Conservation (phyloP, 2,888 invertebrate genomes). For the Emmelina monodactyla region DNA sequence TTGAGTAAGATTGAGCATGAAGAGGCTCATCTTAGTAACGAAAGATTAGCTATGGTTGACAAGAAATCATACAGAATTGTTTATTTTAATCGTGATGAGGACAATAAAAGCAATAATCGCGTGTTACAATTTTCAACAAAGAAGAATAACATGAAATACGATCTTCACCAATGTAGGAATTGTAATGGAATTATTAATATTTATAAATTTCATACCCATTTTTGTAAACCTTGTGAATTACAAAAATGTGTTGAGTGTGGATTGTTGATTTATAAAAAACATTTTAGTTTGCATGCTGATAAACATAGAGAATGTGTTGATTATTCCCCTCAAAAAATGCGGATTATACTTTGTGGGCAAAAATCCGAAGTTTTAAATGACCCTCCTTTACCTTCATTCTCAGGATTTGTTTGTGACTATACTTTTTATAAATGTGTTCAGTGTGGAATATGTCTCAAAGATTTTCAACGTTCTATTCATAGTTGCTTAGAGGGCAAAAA, state of each 20-base stretch:
- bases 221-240: constrained; percentile 24
- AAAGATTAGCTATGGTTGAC: constrained; percentile 14
- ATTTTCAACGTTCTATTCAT: constrained; percentile 12
- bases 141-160: constrained; percentile 22
- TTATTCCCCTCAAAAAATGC: constrained; percentile 29
- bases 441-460: constrained; percentile 30
- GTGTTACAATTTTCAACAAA: too few relatives aligned
- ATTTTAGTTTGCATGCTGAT: constrained; percentile 25
- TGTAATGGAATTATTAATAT: constrained; percentile 31
- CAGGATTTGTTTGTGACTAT: constrained; percentile 32
- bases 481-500: not conserved
- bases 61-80: constrained; percentile 29
- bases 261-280: constrained; percentile 23
- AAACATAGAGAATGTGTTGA: constrained; percentile 29
- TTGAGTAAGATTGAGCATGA: constrained; percentile 25
- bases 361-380: constrained; percentile 7
- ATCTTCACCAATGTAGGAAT: constrained; percentile 38
- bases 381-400: constrained; percentile 20
- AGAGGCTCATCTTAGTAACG: constrained; percentile 23
- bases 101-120: constrained; percentile 23
- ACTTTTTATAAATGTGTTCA: constrained; percentile 33
- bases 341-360: constrained; percentile 33
- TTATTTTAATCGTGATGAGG: constrained; percentile 28
- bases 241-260: constrained; percentile 32
- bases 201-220: constrained; percentile 20